phyloP scores from a whole-genome alignment of 1,140 invertebrate genomes.

The Brachystomella parvula region DNA sequence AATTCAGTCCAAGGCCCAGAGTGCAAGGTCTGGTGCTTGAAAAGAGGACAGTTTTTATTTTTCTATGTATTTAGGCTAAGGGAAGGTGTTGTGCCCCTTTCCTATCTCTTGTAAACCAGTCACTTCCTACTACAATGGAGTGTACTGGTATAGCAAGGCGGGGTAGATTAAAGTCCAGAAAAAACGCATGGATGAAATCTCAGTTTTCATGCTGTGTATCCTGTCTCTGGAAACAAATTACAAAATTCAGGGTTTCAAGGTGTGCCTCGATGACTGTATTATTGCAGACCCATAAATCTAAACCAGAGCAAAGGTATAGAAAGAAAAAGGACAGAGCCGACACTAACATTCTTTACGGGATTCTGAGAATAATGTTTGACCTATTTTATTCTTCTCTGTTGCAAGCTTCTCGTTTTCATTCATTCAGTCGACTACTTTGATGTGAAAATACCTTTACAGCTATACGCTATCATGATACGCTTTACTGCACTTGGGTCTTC shows the following conservation, averaged over 20 bases:
- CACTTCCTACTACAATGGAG: background rate
- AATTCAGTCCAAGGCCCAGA: too few species aligned
- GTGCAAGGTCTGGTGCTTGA: too few species aligned
- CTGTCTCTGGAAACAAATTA: background rate
- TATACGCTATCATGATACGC: too few species aligned
- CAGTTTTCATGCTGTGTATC: background rate
- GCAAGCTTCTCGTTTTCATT: background rate
- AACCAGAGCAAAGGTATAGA: too few species aligned
- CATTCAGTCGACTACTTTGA: background rate
- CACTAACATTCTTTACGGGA: conserved; percentile 11
- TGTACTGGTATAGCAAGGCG: background rate
- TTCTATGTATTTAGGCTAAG: too few species aligned
- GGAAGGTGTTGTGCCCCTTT: background rate
- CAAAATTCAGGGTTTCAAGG: too few species aligned
- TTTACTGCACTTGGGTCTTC: too few species aligned
- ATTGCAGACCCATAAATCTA: too few species aligned
- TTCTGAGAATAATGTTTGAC: background rate
- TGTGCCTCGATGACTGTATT: too few species aligned
- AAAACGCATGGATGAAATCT: background rate
- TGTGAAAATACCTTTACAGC: too few species aligned
- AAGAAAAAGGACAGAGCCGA: background rate
- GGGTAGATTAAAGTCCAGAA: background rate
- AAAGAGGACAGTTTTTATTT: too few species aligned
- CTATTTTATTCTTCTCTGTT: background rate
- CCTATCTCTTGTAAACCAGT: background rate